Conservation (phyloP, 2,113 vertebrate genomes). For the Oxyura jamaicensis region DNA sequence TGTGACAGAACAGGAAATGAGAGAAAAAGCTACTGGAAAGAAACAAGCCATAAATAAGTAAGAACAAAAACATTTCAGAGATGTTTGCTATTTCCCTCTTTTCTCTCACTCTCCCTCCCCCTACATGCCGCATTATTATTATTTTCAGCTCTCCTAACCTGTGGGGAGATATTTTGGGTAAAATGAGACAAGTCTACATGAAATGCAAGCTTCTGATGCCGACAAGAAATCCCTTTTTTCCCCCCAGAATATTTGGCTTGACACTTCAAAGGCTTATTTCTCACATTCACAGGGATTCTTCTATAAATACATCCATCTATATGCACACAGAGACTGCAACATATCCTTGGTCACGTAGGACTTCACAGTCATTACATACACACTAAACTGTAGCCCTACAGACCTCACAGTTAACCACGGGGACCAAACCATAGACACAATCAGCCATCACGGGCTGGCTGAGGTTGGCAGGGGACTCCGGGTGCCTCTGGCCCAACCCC, state of each 20-base stretch:
- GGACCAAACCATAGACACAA: neutral
- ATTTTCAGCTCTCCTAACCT: conserved; percentile 42
- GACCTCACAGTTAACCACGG: neutral
- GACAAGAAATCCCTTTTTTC: conserved; percentile 58
- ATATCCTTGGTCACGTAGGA: conserved; percentile 58
- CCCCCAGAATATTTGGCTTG: conserved; percentile 73
- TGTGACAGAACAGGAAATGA: neutral
- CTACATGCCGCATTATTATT: neutral
- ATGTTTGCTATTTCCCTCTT: neutral
- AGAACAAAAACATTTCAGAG: neutral
- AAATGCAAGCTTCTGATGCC: conserved; percentile 63
- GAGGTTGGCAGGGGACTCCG: neutral
- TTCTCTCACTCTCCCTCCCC: neutral
- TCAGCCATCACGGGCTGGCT: neutral
- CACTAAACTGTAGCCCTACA: conserved; percentile 6
- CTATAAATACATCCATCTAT: conserved; percentile 74
- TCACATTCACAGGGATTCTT: conserved; percentile 71
- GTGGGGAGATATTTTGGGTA: conserved; percentile 50
- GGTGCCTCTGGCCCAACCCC: neutral
- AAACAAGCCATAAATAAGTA: neutral
- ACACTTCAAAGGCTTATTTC: conserved; percentile 72
- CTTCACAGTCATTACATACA: conserved; percentile 55
- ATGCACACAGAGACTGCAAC: conserved; percentile 62
- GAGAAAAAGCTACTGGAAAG: neutral
- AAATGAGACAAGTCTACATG: conserved; percentile 48